Conservation (phyloP, 2,113 vertebrate species). For the Carollia perspicillata region DNA sequence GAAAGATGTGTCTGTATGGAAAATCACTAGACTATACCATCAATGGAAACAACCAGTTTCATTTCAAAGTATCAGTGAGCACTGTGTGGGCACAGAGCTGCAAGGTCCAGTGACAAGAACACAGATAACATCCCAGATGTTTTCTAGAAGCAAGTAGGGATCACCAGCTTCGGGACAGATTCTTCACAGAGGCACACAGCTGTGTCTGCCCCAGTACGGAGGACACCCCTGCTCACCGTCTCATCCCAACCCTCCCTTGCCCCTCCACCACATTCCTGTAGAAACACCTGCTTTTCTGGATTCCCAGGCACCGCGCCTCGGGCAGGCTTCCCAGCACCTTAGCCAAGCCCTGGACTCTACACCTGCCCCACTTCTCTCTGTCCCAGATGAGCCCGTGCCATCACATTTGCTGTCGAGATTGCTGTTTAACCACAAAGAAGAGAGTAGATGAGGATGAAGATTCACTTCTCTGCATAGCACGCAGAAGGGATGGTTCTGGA, state of each 20-base stretch:
- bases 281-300: not conserved
- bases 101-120: not conserved
- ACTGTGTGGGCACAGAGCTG: not conserved
- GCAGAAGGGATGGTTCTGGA: not conserved
- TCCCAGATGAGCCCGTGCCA: not conserved
- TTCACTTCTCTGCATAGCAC: not conserved
- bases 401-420: not conserved
- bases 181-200: not conserved
- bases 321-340: not conserved
- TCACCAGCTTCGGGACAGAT: not conserved
- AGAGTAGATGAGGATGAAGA: not conserved
- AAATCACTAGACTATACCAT: not conserved
- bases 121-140: not conserved
- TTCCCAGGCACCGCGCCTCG: not conserved
- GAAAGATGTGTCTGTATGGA: not conserved
- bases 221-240: not conserved
- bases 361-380: not conserved
- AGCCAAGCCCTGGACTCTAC: not conserved
- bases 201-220: not conserved
- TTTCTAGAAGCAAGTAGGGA: not conserved
- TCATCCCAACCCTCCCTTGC: no score
- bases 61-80: conserved; percentile 11
- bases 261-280: not conserved
- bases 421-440: not conserved
- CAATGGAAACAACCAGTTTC: not conserved